Base-by-base conservation (phyloP, 2,797 vertebrate genomes). In the Lepilemur ruficaudatus region DNA sequence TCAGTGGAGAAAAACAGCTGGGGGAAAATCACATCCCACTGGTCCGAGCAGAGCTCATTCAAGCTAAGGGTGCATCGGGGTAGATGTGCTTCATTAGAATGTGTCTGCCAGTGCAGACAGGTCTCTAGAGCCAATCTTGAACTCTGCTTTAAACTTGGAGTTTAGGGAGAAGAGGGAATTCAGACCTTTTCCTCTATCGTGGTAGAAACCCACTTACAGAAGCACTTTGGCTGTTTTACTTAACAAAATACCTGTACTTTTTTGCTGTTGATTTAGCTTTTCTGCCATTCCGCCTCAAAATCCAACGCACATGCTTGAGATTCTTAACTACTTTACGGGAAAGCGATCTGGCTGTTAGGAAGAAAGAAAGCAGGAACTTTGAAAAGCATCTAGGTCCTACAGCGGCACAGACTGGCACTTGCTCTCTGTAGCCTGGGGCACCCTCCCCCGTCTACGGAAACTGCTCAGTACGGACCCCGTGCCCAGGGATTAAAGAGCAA, bases 311-410 rank as follows among this genome's bases (percentile, higher is more conserved):
- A 20, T 41, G 85, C 76, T 57, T 14, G 30, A 95, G 65, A 61
- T 96, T 46, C 43, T 61, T 81, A 20, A 35, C 67, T 25, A 17
- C 80, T 23, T 81, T 38, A 0, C 1, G 48, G 63, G 67, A 43
- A 88, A 93, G 90, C 86, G 72, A 41, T 52, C 78, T 46, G 63
- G 90, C 48, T 28, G 69, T 46, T 83, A 32, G 84, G 94, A 89
- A 65, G 72, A 52, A 9, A 70, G 75, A 3, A 79, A 57, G 82
- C 46, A 0, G 18, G 48, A 57, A 32, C 48, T 5, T 67, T 63
- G 3, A 3, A 30, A 35, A 50, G 90, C 43, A 18, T 22, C 38
- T 48, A n/a, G 85, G 92, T 63, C n/a, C 76, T 46, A 63, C 10
- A 15, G 80, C 91, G 87, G 95, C 92, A 61, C 43, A 43, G 86